Evolutionary conservation across 1,140 invertebrate genomes (phyloP).

Genomic region (Diploscapter pachys): DNA sequence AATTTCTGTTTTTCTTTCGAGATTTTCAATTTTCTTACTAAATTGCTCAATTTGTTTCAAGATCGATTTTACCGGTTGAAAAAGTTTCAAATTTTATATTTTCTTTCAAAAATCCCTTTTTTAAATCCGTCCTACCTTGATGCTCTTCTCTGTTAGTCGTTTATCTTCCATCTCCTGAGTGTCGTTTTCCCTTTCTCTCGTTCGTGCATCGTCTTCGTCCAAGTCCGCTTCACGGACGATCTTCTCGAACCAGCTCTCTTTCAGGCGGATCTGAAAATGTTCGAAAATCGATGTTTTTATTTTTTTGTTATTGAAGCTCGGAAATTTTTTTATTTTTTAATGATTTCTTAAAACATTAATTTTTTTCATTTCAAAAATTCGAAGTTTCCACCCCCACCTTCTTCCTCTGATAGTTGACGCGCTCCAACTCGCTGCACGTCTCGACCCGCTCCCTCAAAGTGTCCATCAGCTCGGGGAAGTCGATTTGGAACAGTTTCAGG

Average conservation of each 20-base stretch:
- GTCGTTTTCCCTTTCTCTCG: constrained; percentile 64
- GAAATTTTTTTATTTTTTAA: too few relatives aligned
- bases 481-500: constrained; percentile 76
- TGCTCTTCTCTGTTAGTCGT: background rate
- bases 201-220: constrained; percentile 66
- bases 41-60: too few relatives aligned
- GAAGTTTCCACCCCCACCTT: constrained; percentile 59
- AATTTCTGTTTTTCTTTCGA: too few relatives aligned
- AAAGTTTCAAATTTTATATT: too few relatives aligned
- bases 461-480: constrained; percentile 62
- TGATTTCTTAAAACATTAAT: background rate
- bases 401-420: constrained; percentile 69
- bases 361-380: constrained; percentile 6
- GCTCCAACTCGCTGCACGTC: constrained; percentile 76
- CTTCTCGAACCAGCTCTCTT: constrained; percentile 76
- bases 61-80: too few relatives aligned
- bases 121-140: background rate
- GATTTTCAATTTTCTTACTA: too few relatives aligned
- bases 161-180: constrained; percentile 2
- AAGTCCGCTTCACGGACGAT: constrained; percentile 81
- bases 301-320: too few relatives aligned
- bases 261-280: constrained; percentile 36
- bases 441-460: constrained; percentile 72
- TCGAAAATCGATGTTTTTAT: too few relatives aligned
- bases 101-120: background rate